Evolutionary conservation across 2,113 vertebrate species (phyloP).

Genomic region (Zapus hudsonius): DNA sequence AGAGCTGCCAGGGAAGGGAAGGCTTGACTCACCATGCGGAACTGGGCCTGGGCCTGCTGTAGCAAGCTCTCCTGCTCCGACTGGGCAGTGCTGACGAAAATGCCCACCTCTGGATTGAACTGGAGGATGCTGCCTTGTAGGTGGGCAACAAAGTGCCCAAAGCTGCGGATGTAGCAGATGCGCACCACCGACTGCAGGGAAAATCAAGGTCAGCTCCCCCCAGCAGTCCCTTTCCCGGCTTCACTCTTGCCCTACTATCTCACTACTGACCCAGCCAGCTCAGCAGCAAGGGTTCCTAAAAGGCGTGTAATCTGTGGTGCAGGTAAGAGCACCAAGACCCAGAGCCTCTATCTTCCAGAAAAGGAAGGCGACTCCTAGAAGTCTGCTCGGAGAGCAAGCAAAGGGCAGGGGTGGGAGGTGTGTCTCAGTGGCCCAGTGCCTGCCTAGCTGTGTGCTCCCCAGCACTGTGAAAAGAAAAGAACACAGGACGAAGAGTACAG

Average conservation of each 20-base stretch:
- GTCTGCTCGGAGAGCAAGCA: neutral
- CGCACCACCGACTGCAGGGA: slow-evolving; percentile 90
- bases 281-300: neutral
- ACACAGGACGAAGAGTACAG: neutral
- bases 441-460: neutral
- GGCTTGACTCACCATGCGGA: slow-evolving; percentile 93
- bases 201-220: fast-evolving
- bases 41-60: slow-evolving; percentile 97
- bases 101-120: slow-evolving; percentile 95
- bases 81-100: slow-evolving; percentile 96
- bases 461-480: neutral
- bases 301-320: neutral
- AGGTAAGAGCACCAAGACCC: neutral
- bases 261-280: neutral
- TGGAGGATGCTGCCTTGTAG: slow-evolving; percentile 96
- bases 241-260: neutral
- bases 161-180: slow-evolving; percentile 95
- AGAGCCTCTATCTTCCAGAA: neutral
- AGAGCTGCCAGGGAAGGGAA: no score
- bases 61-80: slow-evolving; percentile 91
- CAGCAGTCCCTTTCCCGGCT: no score
- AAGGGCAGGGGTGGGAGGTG: no score
- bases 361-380: no score
- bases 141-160: slow-evolving; percentile 95
- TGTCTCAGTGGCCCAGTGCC: neutral